A percentile compares a stretch with the other conserved stretches of the same genome.
Evolutionary conservation across 2,113 vertebrate genomes (phyloP).

Genomic region (Nerophis lumbriciformis): DNA sequence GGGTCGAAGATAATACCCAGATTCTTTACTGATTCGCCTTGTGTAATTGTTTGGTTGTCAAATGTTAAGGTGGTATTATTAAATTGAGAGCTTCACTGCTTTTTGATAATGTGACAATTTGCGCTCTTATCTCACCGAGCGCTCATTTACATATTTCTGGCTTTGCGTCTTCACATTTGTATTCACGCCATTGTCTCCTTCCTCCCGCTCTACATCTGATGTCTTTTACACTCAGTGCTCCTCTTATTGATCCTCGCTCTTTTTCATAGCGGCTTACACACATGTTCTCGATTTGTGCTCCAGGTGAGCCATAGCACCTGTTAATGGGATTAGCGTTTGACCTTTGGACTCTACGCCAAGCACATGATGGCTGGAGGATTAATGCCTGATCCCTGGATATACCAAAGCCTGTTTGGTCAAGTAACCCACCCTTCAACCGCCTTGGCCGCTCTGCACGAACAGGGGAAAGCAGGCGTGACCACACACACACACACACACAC

Average conservation of each 20-base stretch:
- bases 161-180: conserved; percentile 22
- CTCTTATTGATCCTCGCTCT: neutral
- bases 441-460: conserved; percentile 6
- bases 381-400: conserved; percentile 50
- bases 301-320: conserved; percentile 32
- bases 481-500: conserved; percentile 11
- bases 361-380: conserved; percentile 49
- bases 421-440: conserved; percentile 34
- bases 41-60: too few species aligned
- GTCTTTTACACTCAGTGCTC: conserved; percentile 25
- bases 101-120: conserved; percentile 28
- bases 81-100: conserved; percentile 11
- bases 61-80: too few species aligned
- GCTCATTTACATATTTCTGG: conserved; percentile 16
- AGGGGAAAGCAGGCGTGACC: neutral
- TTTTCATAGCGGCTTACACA: neutral
- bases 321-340: conserved; percentile 45
- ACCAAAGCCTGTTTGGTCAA: conserved; percentile 43
- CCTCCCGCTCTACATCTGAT: conserved; percentile 19
- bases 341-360: conserved; percentile 21
- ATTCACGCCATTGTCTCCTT: conserved; percentile 4
- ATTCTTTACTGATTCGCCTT: too few species aligned
- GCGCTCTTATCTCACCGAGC: conserved; percentile 24
- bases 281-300: neutral
- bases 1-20: too few species aligned